phyloP scores from a whole-genome alignment of 2,797 vertebrate species.

The Antennarius maculatus region DNA sequence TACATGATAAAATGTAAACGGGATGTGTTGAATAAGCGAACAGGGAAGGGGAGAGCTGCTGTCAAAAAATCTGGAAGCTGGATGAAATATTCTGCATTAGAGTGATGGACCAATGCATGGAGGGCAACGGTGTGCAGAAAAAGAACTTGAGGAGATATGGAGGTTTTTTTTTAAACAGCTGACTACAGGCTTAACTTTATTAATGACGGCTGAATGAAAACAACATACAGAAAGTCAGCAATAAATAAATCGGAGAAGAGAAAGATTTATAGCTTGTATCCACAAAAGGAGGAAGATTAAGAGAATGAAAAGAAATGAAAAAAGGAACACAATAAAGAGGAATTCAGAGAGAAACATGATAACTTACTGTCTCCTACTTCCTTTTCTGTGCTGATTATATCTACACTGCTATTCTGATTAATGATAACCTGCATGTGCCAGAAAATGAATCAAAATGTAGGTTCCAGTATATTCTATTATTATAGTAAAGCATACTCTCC shows the following conservation, averaged over 20 bases:
- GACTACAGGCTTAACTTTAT: background rate
- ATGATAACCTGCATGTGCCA: background rate
- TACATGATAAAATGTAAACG: slow-evolving; percentile 19
- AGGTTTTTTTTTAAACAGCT: background rate
- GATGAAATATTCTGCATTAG: slow-evolving; percentile 5
- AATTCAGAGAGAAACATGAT: background rate
- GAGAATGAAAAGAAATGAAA: too few relatives aligned
- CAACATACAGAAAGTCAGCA: background rate
- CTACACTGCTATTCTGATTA: slow-evolving; percentile 1
- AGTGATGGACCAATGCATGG: background rate
- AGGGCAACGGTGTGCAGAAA: background rate
- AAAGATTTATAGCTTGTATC: slow-evolving; percentile 16
- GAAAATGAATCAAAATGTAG: background rate
- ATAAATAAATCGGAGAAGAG: background rate
- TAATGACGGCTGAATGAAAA: slow-evolving; percentile 6
- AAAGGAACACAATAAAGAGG: background rate
- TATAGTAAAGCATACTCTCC: too few relatives aligned
- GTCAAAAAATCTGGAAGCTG: slow-evolving; percentile 1
- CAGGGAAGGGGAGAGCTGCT: background rate
- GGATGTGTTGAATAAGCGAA: slow-evolving; percentile 25
- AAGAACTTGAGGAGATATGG: background rate
- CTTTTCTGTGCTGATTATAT: background rate
- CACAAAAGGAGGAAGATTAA: slow-evolving; percentile 3
- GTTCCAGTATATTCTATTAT: background rate
- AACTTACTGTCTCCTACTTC: background rate